Conservation (phyloP, 2,113 vertebrate species). For the Gavialis gangeticus region DNA sequence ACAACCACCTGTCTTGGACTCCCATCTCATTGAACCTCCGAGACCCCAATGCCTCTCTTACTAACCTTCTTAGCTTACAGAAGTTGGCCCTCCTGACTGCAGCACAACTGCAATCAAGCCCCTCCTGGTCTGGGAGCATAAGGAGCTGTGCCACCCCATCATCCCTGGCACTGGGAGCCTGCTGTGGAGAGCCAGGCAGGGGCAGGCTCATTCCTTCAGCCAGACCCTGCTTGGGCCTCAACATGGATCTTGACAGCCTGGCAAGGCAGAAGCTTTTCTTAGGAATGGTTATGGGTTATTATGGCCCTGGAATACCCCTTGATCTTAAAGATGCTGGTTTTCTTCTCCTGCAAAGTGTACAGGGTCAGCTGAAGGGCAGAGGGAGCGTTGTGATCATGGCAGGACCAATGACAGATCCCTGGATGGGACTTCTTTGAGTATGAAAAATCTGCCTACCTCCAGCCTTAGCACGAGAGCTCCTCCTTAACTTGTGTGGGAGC, state of each 20-base stretch:
- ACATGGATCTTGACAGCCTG: background rate
- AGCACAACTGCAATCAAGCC: no score
- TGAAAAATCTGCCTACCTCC: background rate
- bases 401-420: background rate
- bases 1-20: no score
- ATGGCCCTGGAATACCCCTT: background rate
- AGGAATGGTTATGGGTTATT: background rate
- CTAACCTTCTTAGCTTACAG: no score
- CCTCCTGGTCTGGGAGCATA: no score
- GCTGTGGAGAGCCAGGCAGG: background rate
- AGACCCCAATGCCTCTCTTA: no score
- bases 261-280: background rate
- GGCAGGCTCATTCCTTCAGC: background rate
- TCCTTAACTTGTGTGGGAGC: background rate
- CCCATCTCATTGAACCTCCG: no score
- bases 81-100: no score
- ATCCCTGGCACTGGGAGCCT: background rate
- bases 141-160: background rate
- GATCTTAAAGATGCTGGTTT: background rate
- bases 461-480: background rate
- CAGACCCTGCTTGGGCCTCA: background rate
- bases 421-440: background rate
- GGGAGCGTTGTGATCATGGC: background rate
- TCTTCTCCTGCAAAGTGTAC: background rate
- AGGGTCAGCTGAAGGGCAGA: no score